These are phyloP conservation scores for Parauchenoglanis punctatus DNA, from an alignment of 2,797 vertebrate genomes.

Conservation along the genomic window DNA sequence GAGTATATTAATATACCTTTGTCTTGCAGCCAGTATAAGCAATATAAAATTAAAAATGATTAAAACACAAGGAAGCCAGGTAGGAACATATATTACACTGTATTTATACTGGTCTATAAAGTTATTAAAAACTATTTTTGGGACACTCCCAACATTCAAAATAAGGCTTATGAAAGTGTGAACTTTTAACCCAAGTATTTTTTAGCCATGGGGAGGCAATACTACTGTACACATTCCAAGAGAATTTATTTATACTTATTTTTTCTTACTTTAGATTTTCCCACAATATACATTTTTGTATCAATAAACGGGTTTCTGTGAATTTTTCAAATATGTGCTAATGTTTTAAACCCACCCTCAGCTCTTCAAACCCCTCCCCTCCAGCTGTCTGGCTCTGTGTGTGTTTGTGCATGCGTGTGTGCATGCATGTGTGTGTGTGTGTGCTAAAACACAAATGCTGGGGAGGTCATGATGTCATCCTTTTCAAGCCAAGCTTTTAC, in stretches of 20 bases:
- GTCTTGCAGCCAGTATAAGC: not conserved
- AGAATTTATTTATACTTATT: not conserved
- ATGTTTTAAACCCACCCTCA: conserved; percentile 8
- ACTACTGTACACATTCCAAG: not conserved
- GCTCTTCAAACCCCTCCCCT: not conserved
- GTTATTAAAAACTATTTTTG: not conserved
- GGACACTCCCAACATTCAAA: not conserved
- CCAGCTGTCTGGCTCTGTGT: conserved; percentile 16
- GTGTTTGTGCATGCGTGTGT: conserved; percentile 4
- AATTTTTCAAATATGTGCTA: not conserved
- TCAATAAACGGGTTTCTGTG: not conserved
- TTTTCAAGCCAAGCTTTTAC: conserved; percentile 32
- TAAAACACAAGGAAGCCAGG: not conserved
- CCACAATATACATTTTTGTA: not conserved
- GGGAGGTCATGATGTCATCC: conserved; percentile 13
- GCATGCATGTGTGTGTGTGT: conserved; percentile 1
- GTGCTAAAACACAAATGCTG: not conserved
- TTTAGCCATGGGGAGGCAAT: not conserved
- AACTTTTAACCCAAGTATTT: not conserved
- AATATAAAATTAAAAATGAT: not conserved
- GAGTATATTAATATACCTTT: not conserved
- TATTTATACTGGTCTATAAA: not conserved
- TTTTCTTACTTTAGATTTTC: not conserved
- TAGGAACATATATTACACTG: not conserved
- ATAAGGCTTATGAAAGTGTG: too few species aligned